These are phyloP conservation scores for Acanthoscelides obtectus DNA, from an alignment of 2,888 invertebrate genomes.

Conservation along the genomic window DNA sequence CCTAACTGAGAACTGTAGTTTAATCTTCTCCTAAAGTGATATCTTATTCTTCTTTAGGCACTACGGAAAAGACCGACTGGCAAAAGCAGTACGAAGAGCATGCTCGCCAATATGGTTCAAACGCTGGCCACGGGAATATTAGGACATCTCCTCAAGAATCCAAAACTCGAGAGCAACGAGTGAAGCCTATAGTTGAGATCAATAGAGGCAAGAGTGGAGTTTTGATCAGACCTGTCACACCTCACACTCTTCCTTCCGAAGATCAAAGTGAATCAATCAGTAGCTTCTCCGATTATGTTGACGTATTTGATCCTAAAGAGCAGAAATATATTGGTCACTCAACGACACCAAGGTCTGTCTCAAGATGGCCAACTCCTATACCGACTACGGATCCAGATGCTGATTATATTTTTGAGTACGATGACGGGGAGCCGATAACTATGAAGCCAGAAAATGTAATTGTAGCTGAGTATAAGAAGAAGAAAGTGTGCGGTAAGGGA, in stretches of 20 bases:
- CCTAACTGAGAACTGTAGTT: no score
- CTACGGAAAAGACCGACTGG: conserved; percentile 1
- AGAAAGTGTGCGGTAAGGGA: conserved; percentile 32
- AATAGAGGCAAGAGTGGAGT: conserved; percentile 13
- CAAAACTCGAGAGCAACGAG: background rate
- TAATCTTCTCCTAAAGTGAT: no score
- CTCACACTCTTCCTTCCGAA: background rate
- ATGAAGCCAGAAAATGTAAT: conserved; percentile 29
- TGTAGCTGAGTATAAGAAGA: conserved; percentile 16
- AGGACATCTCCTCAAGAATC: background rate
- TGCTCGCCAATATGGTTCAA: conserved; percentile 7
- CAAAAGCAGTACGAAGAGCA: conserved; percentile 6
- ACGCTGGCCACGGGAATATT: conserved; percentile 9
- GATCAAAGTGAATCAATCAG: background rate
- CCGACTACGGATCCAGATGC: conserved; percentile 37
- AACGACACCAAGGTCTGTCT: conserved; percentile 21
- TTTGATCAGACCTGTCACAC: conserved; percentile 8
- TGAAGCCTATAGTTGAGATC: conserved; percentile 2
- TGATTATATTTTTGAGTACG: conserved; percentile 41
- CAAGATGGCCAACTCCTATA: conserved; percentile 33
- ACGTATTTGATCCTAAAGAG: conserved; percentile 24
- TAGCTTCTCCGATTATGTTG: conserved; percentile 20
- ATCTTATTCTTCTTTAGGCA: background rate
- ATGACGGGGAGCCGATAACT: conserved; percentile 32
- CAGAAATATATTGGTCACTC: conserved; percentile 8